phyloP scores from a whole-genome alignment of 1,140 invertebrate genomes.

The Magallana gigas region DNA sequence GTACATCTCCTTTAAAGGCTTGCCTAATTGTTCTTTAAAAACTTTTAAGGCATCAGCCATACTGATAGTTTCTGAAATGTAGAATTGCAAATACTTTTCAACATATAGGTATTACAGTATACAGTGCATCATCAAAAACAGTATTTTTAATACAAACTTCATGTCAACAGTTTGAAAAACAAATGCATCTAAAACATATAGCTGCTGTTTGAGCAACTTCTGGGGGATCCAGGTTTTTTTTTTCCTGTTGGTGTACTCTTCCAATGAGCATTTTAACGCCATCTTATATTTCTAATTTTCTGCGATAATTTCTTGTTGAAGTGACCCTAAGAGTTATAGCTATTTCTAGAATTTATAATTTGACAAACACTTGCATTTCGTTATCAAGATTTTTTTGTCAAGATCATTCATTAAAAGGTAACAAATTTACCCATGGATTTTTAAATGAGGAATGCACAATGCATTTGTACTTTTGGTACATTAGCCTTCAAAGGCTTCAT shows the following conservation, averaged over 20 bases:
- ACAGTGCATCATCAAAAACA: background rate
- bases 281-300: conserved; percentile 10
- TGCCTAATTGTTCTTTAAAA: background rate
- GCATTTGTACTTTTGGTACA: conserved; percentile 2
- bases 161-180: background rate
- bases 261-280: background rate
- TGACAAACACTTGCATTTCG: background rate
- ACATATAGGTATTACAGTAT: background rate
- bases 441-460: background rate
- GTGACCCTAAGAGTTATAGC: background rate
- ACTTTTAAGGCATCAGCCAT: background rate
- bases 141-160: too few relatives aligned
- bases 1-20: background rate
- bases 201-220: background rate
- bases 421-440: background rate
- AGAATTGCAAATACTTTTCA: background rate
- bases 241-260: background rate
- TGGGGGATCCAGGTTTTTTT: background rate
- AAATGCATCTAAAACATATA: too few relatives aligned
- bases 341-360: background rate
- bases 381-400: background rate
- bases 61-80: background rate
- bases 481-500: background rate
- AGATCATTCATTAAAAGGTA: background rate
- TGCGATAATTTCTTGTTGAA: conserved; percentile 42